phyloP scores from a whole-genome alignment of 2,888 invertebrate species.

The Volucella inflata region DNA sequence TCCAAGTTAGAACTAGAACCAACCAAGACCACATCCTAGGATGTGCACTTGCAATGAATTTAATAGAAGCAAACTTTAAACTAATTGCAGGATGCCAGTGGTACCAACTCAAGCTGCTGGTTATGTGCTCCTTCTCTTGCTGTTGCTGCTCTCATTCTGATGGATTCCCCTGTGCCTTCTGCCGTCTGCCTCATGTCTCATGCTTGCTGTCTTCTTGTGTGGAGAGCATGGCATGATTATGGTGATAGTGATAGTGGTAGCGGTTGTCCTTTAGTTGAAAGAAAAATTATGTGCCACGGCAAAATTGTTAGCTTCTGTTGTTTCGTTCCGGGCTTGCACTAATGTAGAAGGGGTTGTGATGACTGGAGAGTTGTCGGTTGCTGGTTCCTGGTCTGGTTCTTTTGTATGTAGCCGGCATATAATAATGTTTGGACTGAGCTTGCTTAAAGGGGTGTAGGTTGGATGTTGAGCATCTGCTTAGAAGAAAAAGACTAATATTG shows the following conservation, averaged over 20 bases:
- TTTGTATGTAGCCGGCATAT: slow-evolving; percentile 48
- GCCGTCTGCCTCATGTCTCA: neutral
- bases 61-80: slow-evolving; percentile 73
- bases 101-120: neutral
- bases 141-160: slow-evolving; percentile 7
- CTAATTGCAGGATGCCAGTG: slow-evolving; percentile 68
- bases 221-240: slow-evolving; percentile 11
- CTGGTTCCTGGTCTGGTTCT: neutral
- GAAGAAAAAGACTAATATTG: slow-evolving; percentile 28
- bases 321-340: slow-evolving; percentile 43
- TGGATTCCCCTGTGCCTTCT: slow-evolving; percentile 18
- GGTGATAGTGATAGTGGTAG: neutral
- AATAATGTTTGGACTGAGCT: slow-evolving; percentile 67
- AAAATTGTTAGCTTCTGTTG: slow-evolving; percentile 54
- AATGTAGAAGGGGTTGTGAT: slow-evolving; percentile 30
- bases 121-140: slow-evolving; percentile 29
- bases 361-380: neutral
- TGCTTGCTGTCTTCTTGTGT: slow-evolving; percentile 23
- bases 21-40: slow-evolving; percentile 67
- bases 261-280: slow-evolving; percentile 28
- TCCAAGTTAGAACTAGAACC: slow-evolving; percentile 12
- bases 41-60: slow-evolving; percentile 73
- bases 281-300: slow-evolving; percentile 48
- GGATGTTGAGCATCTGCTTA: slow-evolving; percentile 45
- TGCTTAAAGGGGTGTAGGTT: slow-evolving; percentile 34